These are phyloP conservation scores for Acridotheres tristis DNA, from an alignment of 2,797 vertebrate species.

Conservation along the genomic window DNA sequence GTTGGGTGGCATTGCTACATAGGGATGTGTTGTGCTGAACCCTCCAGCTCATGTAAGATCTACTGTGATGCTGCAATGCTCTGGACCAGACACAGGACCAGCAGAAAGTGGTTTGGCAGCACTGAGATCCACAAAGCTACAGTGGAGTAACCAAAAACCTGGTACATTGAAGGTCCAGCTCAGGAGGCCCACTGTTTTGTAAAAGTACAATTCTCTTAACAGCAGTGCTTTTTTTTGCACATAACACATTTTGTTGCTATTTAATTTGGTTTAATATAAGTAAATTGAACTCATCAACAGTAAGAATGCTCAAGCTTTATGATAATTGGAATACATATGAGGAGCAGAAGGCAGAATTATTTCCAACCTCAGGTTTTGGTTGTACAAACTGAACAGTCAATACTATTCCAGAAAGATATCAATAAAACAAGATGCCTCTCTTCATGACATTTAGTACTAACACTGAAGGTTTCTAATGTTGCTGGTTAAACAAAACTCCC, in stretches of 20 bases:
- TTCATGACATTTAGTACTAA: neutral
- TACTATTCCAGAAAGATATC: neutral
- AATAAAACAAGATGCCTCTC: neutral
- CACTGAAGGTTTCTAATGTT: neutral
- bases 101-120: neutral
- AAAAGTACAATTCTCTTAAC: neutral
- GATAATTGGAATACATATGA: neutral
- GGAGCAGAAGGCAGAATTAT: neutral
- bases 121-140: neutral
- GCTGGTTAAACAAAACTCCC: slow-evolving; percentile 14
- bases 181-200: neutral
- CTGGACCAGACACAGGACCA: neutral
- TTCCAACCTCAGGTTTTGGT: neutral
- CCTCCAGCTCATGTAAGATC: accelerated
- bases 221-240: neutral
- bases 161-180: neutral
- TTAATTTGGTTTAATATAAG: neutral
- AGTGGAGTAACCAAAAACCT: neutral
- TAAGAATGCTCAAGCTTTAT: neutral
- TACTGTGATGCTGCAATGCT: neutral
- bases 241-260: neutral
- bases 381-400: neutral
- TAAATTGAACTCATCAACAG: neutral
- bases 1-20: neutral
- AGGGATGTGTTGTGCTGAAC: neutral